A percentile compares a stretch with the other conserved stretches of the same genome.
These are phyloP conservation scores for Micrastur ruficollis DNA, from an alignment of 2,797 vertebrate species.

Conservation along the genomic window DNA sequence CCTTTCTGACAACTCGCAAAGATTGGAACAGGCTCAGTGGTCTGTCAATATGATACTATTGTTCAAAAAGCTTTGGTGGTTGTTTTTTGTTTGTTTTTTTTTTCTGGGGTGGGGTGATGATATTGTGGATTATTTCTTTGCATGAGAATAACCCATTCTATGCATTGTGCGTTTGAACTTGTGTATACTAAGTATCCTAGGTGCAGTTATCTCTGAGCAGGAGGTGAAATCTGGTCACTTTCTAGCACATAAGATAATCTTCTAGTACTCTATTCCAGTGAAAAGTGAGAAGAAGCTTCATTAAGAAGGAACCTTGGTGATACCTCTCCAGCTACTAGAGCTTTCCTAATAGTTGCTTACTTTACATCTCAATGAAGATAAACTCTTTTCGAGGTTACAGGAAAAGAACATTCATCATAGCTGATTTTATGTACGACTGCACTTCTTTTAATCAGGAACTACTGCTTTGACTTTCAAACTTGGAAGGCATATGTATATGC, in stretches of 20 bases:
- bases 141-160: background rate
- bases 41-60: background rate
- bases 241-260: background rate
- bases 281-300: background rate
- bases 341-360: background rate
- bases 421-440: background rate
- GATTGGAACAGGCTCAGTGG: background rate
- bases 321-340: background rate
- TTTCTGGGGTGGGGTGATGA: fast-evolving
- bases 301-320: background rate
- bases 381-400: background rate
- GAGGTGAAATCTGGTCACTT: background rate
- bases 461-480: background rate
- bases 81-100: background rate
- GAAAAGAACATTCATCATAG: background rate
- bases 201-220: background rate
- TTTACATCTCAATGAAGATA: background rate
- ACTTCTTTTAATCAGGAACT: background rate
- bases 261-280: background rate
- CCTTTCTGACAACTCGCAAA: background rate
- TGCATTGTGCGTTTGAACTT: background rate
- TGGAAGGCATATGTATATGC: background rate
- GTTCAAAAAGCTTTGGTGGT: background rate
- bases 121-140: background rate
- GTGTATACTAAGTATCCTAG: background rate